Base-by-base conservation (phyloP, 2,888 invertebrate genomes). In the Aethes cnicana region DNA sequence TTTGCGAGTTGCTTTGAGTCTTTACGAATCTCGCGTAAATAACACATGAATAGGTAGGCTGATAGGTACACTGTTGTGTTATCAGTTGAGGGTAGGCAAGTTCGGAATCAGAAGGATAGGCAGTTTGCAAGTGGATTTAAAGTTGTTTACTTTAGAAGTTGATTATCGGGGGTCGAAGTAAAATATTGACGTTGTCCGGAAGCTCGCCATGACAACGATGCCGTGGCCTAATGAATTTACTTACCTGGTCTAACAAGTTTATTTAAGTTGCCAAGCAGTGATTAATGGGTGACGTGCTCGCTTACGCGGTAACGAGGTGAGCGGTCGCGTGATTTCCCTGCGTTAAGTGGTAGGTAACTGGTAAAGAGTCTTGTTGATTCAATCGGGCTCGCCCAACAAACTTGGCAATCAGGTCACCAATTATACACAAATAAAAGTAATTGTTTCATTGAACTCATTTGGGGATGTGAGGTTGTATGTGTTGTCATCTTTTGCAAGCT, bases 181-280 rank as follows among this genome's bases (percentile, higher is more conserved):
- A 69, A 78, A 77, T 76, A 77, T 79, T 80, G 73, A 74, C 71
- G 62, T 64, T 69, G 67, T 60, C 65, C 66, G 66, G 62, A 68
- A 69, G 68, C 68, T 64, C 54, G 47, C 59, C 61, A 53, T 57
- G 56, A 66, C 66, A 68, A 59, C 59, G 70, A 67, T 68, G 71
- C 66, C 53, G 54, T 59, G 72, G 69, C 72, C 67, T 74, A 74
- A 77, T 73, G 66, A 73, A 73, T 72, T 74, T 66, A 61, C 63
- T 63, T n/a, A n/a, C 67, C 58, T 57, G n/a, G n/a, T n/a, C n/a
- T 62, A 73, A 72, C 66, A 68, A 72, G 62, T 61, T 59, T 54
- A 58, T 54, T 54, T 53, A 46, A 49, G 30, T 56, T 53, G 30
- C n/a, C 8, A 41, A 28, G 28, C n/a, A 37, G 32, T 56, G 56